Base-by-base conservation (phyloP, 1,140 invertebrate species). In the Drosophila sp. region DNA sequence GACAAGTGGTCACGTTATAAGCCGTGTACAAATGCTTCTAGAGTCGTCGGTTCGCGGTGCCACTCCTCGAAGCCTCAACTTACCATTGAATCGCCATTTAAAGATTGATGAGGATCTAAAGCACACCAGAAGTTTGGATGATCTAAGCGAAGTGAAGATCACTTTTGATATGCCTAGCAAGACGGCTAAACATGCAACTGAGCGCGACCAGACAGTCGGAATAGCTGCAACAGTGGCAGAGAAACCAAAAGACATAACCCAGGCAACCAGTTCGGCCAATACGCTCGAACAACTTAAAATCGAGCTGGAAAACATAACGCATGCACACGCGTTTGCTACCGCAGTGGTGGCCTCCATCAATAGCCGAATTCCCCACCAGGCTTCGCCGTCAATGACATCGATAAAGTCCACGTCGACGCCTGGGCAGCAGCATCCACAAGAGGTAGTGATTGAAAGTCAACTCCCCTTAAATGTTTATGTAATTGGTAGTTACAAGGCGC, bases 231-330 rank as follows among this genome's bases (percentile, higher is more conserved):
- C 61, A 0, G 72, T 66, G 60, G 64, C 58, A 3, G 86, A 90
- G 6, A 90, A 76, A 44, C 57, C 81, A 23, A 83, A 83, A 17
- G 83, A 86, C 56, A 65, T 60, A 25, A 55, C 50, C 25, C 78
- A 80, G 63, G 92, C 92, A 3, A 89, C 93, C 64, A 69, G 70
- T 35, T 91, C 92, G 50, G 93, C 93, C 40, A 93, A 93, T 63
- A 93, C 93, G 5, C 81, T 94, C 47, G 93, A 93, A 67, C 93
- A 93, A 66, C 72, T 94, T 2, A 93, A 94, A 82, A 94, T 93
- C 62, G 93, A 93, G 62, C 76, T 94, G n/a, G 93, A 94, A 66
- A 93, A 93, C 66, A 92, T 94, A 58, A 93, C 93, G 67, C 92
- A 93, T 63, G 93, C 91, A 8, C 89, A 92, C 75, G 90, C 92